Base-by-base conservation (phyloP, 2,797 vertebrate genomes). In the Hozukius guyotensis region DNA sequence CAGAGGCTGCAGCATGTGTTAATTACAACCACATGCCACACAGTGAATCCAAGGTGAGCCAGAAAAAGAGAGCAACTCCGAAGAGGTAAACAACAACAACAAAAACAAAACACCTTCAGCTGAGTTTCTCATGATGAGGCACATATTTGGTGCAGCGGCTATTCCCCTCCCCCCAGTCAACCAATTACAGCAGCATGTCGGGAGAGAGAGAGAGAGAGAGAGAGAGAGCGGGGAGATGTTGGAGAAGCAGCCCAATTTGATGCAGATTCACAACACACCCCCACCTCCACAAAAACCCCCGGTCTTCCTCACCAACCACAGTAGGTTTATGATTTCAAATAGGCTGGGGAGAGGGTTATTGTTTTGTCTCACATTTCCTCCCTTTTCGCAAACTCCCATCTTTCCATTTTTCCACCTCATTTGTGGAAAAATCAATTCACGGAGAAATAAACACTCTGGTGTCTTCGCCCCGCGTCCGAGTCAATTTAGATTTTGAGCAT, bases 321-420 rank as follows among this genome's bases (percentile, higher is more conserved):
- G 81, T 46, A 7, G 85, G 72, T 91, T 90, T 86, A 87, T 88
- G 89, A 87, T 93, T 90, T 89, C 85, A 87, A 78, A 93, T 75
- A 76, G 85, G 87, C 84, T 16, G 71, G 79, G 85, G 86, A 88
- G 79, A 68, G 72, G 81, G 82, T 93, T 93, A 92, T 93, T 93
- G 91, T 93, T 91, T 91, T 74, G 83, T 88, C 88, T 92, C 91
- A 76, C 87, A 81, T 89, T 91, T 88, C 89, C 86, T 88, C 85
- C 87, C 76, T 61, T 24, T 38, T 75, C 83, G 88, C 83, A 90
- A 90, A 92, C 86, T 84, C 88, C 86, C 72, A 14, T 91, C 86
- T 92, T 87, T 87, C 88, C 83, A 84, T 90, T 93, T 93, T 93
- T 90, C 91, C 90, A 91, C 90, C 92, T 95, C 92, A 94, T 94